Evolutionary conservation across 2,888 invertebrate genomes (phyloP).

Genomic region (Selenia dentaria): DNA sequence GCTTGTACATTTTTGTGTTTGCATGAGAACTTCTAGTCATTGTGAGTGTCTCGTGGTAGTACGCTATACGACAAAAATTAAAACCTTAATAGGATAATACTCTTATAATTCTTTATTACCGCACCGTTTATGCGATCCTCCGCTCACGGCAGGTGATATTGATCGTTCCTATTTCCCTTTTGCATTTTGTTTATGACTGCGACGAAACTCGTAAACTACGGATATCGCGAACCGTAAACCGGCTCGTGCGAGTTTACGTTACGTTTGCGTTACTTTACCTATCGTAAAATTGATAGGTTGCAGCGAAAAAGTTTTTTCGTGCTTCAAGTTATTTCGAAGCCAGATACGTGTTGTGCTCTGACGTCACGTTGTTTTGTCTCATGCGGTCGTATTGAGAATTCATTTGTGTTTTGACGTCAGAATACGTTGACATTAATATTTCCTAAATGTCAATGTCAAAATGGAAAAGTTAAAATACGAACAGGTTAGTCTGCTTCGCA

Average conservation of each 20-base stretch:
- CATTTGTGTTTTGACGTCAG: neutral
- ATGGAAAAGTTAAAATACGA: too few relatives aligned
- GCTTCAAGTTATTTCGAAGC: slow-evolving; percentile 16
- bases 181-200: slow-evolving; percentile 40
- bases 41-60: too few relatives aligned
- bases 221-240: slow-evolving; percentile 35
- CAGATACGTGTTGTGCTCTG: slow-evolving; percentile 17
- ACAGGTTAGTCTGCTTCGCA: too few relatives aligned
- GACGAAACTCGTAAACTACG: slow-evolving; percentile 40
- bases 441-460: too few relatives aligned
- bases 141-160: slow-evolving; percentile 35
- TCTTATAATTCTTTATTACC: slow-evolving; percentile 34
- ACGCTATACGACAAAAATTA: slow-evolving; percentile 31
- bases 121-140: slow-evolving; percentile 30
- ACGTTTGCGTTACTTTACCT: slow-evolving; percentile 26
- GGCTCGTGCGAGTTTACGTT: slow-evolving; percentile 30
- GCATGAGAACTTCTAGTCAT: too few relatives aligned
- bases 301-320: slow-evolving; percentile 35
- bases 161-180: slow-evolving; percentile 38
- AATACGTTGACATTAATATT: too few relatives aligned
- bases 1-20: too few relatives aligned
- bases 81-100: slow-evolving; percentile 31
- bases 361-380: slow-evolving; percentile 1
- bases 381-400: slow-evolving; percentile 10
- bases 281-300: slow-evolving; percentile 37